Evolutionary conservation across 2,797 vertebrate genomes (phyloP).

Genomic region (Phyllotis vaccarum): DNA sequence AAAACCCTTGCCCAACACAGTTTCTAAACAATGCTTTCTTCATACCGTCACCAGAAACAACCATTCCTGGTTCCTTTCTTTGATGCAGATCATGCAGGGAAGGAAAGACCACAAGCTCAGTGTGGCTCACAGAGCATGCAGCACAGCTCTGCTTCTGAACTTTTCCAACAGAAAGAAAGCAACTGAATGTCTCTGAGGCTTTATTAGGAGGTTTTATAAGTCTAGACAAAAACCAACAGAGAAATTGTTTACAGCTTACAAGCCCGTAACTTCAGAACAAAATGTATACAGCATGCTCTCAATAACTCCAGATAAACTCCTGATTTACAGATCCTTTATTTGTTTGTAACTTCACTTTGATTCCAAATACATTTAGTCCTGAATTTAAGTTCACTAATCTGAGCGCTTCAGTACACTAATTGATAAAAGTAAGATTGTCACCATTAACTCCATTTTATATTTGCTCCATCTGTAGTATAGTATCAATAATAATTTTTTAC

Average conservation of each 20-base stretch:
- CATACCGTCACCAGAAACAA: conserved; percentile 67
- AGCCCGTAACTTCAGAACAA: conserved; percentile 32
- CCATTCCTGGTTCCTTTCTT: conserved; percentile 74
- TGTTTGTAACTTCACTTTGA: conserved; percentile 68
- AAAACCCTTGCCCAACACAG: conserved; percentile 67
- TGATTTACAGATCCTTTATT: conserved; percentile 22
- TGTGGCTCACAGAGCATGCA: conserved; percentile 57
- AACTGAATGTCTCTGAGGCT: conserved; percentile 78
- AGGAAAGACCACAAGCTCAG: conserved; percentile 62
- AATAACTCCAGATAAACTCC: conserved; percentile 57
- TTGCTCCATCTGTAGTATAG: conserved; percentile 9
- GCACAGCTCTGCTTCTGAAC: conserved; percentile 72
- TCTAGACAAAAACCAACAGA: conserved; percentile 79
- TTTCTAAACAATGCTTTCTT: conserved; percentile 58
- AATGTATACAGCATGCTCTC: conserved; percentile 51
- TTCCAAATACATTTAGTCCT: conserved; percentile 66
- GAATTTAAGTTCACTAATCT: conserved; percentile 44
- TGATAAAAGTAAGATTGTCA: neutral
- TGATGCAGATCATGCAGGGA: conserved; percentile 66
- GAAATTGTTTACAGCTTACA: conserved; percentile 71
- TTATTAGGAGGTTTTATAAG: conserved; percentile 81
- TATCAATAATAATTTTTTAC: conserved; percentile 28
- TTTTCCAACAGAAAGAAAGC: conserved; percentile 78
- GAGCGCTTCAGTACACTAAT: neutral
- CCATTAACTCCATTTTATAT: conserved; percentile 12